Percentiles rank a stretch among this genome's conserved stretches.
Evolutionary conservation across 1,140 invertebrate species (phyloP).

Genomic region (Leucophenga varia): DNA sequence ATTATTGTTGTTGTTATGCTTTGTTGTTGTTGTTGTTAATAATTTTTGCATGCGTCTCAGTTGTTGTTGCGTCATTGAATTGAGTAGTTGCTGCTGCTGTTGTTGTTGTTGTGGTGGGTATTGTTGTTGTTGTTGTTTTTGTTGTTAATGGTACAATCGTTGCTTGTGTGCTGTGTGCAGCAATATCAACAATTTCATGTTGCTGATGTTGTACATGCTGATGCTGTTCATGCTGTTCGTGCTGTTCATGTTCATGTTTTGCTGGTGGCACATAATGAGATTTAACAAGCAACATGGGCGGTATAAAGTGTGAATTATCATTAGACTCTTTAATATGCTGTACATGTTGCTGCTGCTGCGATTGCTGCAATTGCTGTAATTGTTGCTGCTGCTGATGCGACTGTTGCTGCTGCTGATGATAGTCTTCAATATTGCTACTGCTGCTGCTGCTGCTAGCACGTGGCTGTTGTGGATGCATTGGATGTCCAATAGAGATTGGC

Average conservation of each 20-base stretch:
- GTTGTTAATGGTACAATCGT: not conserved
- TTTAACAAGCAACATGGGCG: constrained; percentile 54
- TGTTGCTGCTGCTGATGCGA: constrained; percentile 6
- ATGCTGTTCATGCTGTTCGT: constrained; percentile 21
- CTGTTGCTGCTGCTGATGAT: too few relatives aligned
- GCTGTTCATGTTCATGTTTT: constrained; percentile 29
- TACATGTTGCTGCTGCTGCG: constrained; percentile 7
- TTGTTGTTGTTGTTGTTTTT: not conserved
- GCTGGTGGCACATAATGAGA: constrained; percentile 49
- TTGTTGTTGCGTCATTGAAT: too few relatives aligned
- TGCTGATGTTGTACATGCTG: constrained; percentile 14
- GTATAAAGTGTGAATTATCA: constrained; percentile 54
- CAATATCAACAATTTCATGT: too few relatives aligned
- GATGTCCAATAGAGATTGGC: constrained; percentile 30
- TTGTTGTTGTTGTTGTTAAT: too few relatives aligned
- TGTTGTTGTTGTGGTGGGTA: not conserved
- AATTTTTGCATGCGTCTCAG: too few relatives aligned
- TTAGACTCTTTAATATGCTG: constrained; percentile 38
- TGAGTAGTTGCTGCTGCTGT: not conserved
- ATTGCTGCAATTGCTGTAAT: constrained; percentile 24
- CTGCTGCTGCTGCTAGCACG: constrained; percentile 12
- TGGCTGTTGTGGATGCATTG: constrained; percentile 32
- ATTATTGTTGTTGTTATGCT: too few relatives aligned
- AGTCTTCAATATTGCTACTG: constrained; percentile 9
- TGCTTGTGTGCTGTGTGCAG: not conserved